Evolutionary conservation across 2,888 invertebrate species (phyloP), one percentile per base, ranked within the genome.

Genomic region (Parapristionchus giblindavisi): DNA sequence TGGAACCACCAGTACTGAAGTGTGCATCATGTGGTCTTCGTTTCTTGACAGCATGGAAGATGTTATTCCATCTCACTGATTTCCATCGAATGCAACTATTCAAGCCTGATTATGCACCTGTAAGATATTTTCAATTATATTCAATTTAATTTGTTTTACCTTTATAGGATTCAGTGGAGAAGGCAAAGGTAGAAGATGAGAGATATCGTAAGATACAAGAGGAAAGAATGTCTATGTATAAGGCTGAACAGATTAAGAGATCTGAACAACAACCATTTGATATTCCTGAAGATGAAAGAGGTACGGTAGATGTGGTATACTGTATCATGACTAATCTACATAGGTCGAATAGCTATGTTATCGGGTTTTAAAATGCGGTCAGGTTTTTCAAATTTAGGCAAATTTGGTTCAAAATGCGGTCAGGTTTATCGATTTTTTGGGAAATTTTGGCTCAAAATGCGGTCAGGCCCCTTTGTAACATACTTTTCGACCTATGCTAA

Each of bases 21-120:
- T 85, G 85, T 58, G 83, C 84, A 56, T 81, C 82, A 32, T 85
- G 85, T 76, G 79, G 77, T 43, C 77, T 78, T 32, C 48, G 79
- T n/a, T 85, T 83, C 77, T 61, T 79, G 11, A 74, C 77, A 6
- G 79, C 81, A 1, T 85, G 85, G 85, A 78, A 78, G 21, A 75
- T 85, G 34, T 48, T 85, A 54, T 77, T 79, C 56, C 85, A 85
- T 77, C 79, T 88, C 79, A 81, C 85, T 76, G 79, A 88, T 82
- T 83, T 83, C 75, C 83, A 83, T 58, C 76, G 81, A 5, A 83
- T 83, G 83, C 72, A 77, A 56, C 76, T 83, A n/a, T 83, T 79
- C 75, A 75, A 54, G 24, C 51, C 75, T 3, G 66, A 65, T 21
- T 61, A 66, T 32, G 52, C 34, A 11, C 40, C 54, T 27, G 72